A percentile compares a stretch with the other conserved stretches of the same genome.
Conservation (phyloP, 2,888 invertebrate species). For the Papilio elwesi region DNA sequence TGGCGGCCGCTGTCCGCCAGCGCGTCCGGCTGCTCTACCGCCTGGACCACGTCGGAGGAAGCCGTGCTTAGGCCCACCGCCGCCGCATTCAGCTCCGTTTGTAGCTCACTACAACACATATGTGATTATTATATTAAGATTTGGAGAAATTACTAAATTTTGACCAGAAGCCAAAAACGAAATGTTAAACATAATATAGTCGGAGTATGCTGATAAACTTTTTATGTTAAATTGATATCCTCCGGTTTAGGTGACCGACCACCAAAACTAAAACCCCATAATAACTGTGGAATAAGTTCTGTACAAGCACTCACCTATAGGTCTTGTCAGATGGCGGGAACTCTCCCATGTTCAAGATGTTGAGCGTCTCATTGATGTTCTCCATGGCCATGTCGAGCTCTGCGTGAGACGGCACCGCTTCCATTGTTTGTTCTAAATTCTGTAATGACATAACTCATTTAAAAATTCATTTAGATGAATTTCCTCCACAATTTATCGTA, state of each 20-base stretch:
- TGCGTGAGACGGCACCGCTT: conserved; percentile 95
- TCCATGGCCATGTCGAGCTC: conserved; percentile 96
- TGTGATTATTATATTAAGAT: background rate
- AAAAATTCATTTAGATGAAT: background rate
- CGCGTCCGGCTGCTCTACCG: conserved; percentile 88
- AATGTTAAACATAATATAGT: too few relatives aligned
- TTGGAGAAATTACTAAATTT: too few relatives aligned
- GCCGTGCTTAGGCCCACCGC: conserved; percentile 92
- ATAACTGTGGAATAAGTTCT: too few relatives aligned
- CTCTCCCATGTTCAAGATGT: conserved; percentile 88
- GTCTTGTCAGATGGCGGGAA: conserved; percentile 90
- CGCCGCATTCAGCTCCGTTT: conserved; percentile 92
- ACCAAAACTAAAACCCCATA: too few relatives aligned
- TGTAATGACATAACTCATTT: conserved; percentile 49
- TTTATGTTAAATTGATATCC: too few relatives aligned
- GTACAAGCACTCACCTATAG: conserved; percentile 81
- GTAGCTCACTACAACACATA: conserved; percentile 86
- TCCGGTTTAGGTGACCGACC: too few relatives aligned
- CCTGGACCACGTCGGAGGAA: conserved; percentile 91
- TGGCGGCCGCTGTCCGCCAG: conserved; percentile 90
- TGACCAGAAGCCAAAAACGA: too few relatives aligned
- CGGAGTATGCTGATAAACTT: too few relatives aligned
- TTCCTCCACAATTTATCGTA: background rate
- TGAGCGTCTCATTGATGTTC: conserved; percentile 90
- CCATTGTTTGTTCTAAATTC: conserved; percentile 87